These are phyloP conservation scores for Globodera ellingtonae DNA, from an alignment of 1,140 invertebrate species.

Conservation along the genomic window DNA sequence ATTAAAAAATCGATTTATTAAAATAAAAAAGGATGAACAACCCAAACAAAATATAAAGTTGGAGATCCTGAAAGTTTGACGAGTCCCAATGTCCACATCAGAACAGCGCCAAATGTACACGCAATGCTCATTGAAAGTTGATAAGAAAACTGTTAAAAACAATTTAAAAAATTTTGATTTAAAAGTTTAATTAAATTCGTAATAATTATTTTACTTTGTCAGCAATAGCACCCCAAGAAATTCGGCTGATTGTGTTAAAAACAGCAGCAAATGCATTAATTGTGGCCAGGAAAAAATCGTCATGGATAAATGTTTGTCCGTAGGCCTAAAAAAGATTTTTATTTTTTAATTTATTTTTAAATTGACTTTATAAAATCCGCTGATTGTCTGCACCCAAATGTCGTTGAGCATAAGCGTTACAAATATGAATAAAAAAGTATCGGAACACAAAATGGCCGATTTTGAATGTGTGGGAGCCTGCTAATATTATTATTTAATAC, in stretches of 20 bases:
- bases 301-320: slow-evolving; percentile 55
- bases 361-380: slow-evolving; percentile 47
- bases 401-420: slow-evolving; percentile 45
- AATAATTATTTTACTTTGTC: slow-evolving; percentile 41
- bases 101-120: slow-evolving; percentile 43
- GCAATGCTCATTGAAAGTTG: slow-evolving; percentile 46
- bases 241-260: slow-evolving; percentile 50
- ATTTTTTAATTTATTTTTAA: slow-evolving; percentile 33
- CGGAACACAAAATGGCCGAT: slow-evolving; percentile 19
- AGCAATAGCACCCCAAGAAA: slow-evolving; percentile 51
- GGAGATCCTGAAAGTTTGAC: slow-evolving; percentile 35
- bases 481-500: not conserved
- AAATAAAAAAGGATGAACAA: not conserved
- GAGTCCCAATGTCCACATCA: slow-evolving; percentile 50
- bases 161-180: no score
- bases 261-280: slow-evolving; percentile 56
- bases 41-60: slow-evolving; percentile 38
- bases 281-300: slow-evolving; percentile 56
- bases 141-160: slow-evolving; percentile 50
- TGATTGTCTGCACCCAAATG: slow-evolving; percentile 46
- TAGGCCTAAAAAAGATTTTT: slow-evolving; percentile 36
- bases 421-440: slow-evolving; percentile 36
- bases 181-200: no score
- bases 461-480: slow-evolving; percentile 15
- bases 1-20: not conserved